Evolutionary conservation across 2,888 invertebrate genomes (phyloP), one percentile per base, ranked within the genome.

Genomic region (Acrobasis consociella): DNA sequence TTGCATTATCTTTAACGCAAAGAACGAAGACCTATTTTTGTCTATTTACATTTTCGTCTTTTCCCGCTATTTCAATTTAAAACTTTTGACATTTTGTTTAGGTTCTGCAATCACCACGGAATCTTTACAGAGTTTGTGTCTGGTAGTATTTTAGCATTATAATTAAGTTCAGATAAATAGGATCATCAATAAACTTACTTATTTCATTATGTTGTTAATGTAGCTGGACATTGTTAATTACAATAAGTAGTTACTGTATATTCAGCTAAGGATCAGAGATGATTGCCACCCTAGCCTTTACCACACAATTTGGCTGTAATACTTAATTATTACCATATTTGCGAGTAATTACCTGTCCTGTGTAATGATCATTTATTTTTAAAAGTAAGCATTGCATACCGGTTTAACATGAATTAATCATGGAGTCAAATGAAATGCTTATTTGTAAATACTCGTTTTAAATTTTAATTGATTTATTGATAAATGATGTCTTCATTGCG

Each of bases 401-500:
- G 16, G 49, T 60, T 60, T 31, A 49, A 51, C 2, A 39, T 51
- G 13, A 60, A 51, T 51, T 16, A 64, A 63, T 59, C 61, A 60
- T 62, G 56, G 38, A 60, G 39, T 17, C 17, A 49, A 60, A 51
- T 51, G 60, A 60, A 59, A 51, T 51, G 50, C 59, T 59, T 51
- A 51, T 60, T 58, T 51, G 60, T 52, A 51, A 51, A 60, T 42
- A 51, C 50, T 52, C 39, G 64, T 51, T 55, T 49, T 55, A 51
- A 60, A 60, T 39, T 60, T 60, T 39, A 60, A 60, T 60, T 60
- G 42, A 60, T 60, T 51, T 60, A 60, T 50, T 60, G 50, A 60
- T 60, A 60, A 79, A 77, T 77, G 67, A 80, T 76, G 73, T 78
- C 74, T 82, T 75, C 72, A 81, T 80, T 78, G 72, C 76, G 75